Percentiles rank a stretch among this genome's conserved stretches.
phyloP scores from a whole-genome alignment of 2,113 vertebrate species.

The Sterrhoptilus dennistouni region DNA sequence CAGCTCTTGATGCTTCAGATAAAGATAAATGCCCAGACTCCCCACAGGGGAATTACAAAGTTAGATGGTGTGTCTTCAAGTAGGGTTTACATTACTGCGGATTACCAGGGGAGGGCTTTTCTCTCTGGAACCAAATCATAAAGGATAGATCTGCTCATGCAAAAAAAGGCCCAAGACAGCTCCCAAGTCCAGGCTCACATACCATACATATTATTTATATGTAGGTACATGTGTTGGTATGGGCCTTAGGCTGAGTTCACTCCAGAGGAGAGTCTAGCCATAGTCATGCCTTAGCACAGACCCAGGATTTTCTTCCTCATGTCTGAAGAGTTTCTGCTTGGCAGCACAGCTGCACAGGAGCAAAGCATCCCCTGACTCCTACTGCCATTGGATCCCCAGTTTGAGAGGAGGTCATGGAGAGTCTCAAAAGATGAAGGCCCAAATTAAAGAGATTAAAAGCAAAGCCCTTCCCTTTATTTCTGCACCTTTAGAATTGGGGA shows the following conservation, averaged over 20 bases:
- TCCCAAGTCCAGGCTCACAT: constrained; percentile 29
- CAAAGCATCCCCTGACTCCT: neutral
- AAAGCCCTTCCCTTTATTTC: neutral
- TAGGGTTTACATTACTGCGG: constrained; percentile 5
- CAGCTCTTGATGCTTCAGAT: constrained; percentile 26
- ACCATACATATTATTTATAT: constrained; percentile 37
- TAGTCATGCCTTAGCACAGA: neutral
- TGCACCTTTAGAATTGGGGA: neutral
- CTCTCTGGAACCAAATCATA: neutral
- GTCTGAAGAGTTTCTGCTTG: neutral
- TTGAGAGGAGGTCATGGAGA: neutral
- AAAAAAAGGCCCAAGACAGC: neutral
- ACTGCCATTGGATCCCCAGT: neutral
- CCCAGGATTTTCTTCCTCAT: neutral
- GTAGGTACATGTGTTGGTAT: constrained; percentile 43
- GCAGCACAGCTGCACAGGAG: neutral
- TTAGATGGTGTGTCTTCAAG: constrained; percentile 20
- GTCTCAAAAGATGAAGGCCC: neutral
- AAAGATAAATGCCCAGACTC: constrained; percentile 12
- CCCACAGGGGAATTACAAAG: constrained; percentile 53
- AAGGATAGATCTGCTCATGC: neutral
- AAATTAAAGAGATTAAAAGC: neutral
- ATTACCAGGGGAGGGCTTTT: constrained; percentile 12
- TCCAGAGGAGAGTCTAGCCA: neutral
- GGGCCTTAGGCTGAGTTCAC: constrained; percentile 43